Conservation (phyloP, 2,888 invertebrate genomes). For the Xestia sexstrigata region DNA sequence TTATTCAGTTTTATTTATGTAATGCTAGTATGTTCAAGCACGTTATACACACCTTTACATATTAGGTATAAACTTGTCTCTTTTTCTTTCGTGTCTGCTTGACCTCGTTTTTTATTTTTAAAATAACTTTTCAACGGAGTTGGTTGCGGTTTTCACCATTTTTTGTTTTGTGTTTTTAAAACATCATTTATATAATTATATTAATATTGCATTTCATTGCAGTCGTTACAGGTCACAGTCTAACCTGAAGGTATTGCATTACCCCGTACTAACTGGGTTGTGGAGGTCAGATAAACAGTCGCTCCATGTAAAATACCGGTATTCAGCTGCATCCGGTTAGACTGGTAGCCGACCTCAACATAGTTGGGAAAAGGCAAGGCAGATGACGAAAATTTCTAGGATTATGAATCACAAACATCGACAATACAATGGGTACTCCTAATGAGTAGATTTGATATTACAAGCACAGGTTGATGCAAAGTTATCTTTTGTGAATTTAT, state of each 20-base stretch:
- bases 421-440: background rate
- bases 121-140: background rate
- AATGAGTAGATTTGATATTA: no score
- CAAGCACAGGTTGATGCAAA: background rate
- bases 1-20: conserved; percentile 20
- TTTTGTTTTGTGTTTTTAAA: background rate
- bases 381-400: background rate
- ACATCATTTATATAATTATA: background rate
- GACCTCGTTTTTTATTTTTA: background rate
- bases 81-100: background rate
- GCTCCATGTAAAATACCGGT: no score
- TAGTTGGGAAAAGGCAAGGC: background rate
- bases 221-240: background rate
- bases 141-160: background rate
- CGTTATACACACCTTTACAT: background rate
- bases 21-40: background rate
- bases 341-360: background rate
- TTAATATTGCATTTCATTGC: background rate
- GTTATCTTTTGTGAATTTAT: conserved; percentile 9
- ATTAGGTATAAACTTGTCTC: background rate
- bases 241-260: no score
- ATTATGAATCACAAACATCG: background rate
- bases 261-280: no score
- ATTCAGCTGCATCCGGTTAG: background rate
- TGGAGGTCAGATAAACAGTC: no score